phyloP scores from a whole-genome alignment of 2,888 invertebrate genomes.

The Formica aserva region DNA sequence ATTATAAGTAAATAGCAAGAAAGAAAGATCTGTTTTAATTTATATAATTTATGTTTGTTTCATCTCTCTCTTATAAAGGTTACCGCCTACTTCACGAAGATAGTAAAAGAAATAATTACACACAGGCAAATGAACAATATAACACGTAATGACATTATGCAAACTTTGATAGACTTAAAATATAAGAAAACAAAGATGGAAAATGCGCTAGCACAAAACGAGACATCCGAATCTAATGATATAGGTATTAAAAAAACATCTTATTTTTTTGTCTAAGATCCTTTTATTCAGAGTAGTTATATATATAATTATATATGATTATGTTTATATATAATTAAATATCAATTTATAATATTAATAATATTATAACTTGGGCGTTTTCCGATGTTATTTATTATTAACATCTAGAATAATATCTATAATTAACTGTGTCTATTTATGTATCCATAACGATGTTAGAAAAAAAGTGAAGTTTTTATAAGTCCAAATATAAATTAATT shows the following conservation, averaged over 20 bases:
- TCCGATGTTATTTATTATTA: neutral
- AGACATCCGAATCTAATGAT: neutral
- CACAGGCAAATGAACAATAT: neutral
- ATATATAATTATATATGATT: neutral
- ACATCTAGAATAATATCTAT: no score
- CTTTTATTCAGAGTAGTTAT: no score
- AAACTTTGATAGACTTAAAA: neutral
- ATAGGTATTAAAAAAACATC: neutral
- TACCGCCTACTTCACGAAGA: neutral
- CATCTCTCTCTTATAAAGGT: neutral
- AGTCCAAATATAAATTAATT: constrained; percentile 61
- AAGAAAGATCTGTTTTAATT: neutral
- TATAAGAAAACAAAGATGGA: neutral
- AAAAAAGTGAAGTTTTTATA: neutral
- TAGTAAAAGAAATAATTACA: neutral
- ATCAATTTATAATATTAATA: neutral
- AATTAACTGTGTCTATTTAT: no score
- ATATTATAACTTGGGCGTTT: neutral
- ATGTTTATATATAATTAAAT: neutral
- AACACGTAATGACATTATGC: neutral
- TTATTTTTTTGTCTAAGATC: no score
- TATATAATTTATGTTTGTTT: neutral
- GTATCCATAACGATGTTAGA: no score
- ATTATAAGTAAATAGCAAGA: neutral
- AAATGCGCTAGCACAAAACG: neutral